A percentile compares a stretch with the other conserved stretches of the same genome.
These are phyloP conservation scores for Vidua chalybeata DNA, from an alignment of 2,113 vertebrate genomes.

Conservation along the genomic window DNA sequence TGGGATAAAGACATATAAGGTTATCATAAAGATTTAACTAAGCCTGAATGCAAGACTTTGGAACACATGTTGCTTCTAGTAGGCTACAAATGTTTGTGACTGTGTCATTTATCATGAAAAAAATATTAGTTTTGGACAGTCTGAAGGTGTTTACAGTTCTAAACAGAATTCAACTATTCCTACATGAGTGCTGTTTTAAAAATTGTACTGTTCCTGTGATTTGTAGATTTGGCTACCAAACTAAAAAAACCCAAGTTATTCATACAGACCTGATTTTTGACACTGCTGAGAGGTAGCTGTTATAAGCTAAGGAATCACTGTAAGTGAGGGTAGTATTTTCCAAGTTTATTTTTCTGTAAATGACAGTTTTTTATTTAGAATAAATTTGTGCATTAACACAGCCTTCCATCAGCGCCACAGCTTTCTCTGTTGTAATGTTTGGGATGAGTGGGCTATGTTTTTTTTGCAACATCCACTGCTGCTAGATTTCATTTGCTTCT, in stretches of 20 bases:
- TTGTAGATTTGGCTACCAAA: neutral
- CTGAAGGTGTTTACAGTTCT: neutral
- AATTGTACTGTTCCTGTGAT: accelerated
- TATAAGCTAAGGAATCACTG: neutral
- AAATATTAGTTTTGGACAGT: neutral
- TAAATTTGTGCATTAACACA: neutral
- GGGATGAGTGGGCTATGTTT: neutral
- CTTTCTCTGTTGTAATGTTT: neutral
- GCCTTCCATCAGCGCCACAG: neutral
- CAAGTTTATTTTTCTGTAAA: neutral
- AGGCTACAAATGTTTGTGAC: accelerated
- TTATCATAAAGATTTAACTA: neutral
- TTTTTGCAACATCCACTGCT: neutral
- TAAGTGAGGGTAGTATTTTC: neutral
- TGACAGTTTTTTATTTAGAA: neutral
- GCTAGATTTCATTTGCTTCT: neutral
- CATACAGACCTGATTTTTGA: accelerated
- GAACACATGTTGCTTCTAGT: neutral
- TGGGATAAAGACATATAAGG: accelerated
- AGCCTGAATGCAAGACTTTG: neutral
- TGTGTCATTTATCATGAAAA: neutral
- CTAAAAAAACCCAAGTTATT: neutral
- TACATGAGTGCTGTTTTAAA: neutral
- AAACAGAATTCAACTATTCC: neutral
- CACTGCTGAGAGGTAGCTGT: neutral